A percentile compares a stretch with the other conserved stretches of the same genome.
These are phyloP conservation scores for Holothuria glaberrima DNA, from an alignment of 35 echinoderm and acorn worm genomes.

Conservation along the genomic window DNA sequence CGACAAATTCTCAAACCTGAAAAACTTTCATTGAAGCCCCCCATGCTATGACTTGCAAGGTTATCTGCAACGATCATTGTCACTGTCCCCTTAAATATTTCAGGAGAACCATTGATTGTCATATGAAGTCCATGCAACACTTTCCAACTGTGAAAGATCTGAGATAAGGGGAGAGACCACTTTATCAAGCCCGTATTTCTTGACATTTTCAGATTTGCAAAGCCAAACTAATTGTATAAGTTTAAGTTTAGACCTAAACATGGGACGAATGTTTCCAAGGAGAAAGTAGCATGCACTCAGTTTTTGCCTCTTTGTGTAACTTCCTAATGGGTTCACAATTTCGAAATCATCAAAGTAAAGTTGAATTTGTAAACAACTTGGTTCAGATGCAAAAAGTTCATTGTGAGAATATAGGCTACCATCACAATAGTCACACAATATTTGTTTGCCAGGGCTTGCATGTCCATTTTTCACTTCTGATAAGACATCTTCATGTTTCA, in stretches of 20 bases:
- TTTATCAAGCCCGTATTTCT: slow-evolving; percentile 6
- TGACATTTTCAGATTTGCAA: background rate
- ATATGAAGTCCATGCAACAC: background rate
- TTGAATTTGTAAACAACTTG: background rate
- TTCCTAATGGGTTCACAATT: slow-evolving; percentile 31
- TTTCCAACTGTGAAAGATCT: background rate
- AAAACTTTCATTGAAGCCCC: slow-evolving; percentile 6
- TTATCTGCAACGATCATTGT: slow-evolving; percentile 9
- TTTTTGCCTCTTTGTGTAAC: slow-evolving; percentile 16
- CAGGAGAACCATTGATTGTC: background rate
- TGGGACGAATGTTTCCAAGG: background rate
- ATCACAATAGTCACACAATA: slow-evolving; percentile 20
- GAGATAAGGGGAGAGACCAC: slow-evolving; percentile 8
- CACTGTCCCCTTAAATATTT: slow-evolving; percentile 14
- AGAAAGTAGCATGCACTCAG: background rate
- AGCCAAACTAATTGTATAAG: slow-evolving; percentile 37
- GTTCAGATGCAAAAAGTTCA: background rate
- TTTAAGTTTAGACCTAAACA: background rate
- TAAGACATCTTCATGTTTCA: slow-evolving; percentile 27
- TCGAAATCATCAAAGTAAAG: slow-evolving; percentile 53
- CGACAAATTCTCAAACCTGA: background rate
- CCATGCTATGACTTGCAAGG: slow-evolving; percentile 25
- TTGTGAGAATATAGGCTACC: background rate
- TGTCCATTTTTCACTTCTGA: slow-evolving; percentile 8
- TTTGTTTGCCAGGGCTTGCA: background rate